A percentile compares a stretch with the other conserved stretches of the same genome.
Conservation (phyloP, 2,797 vertebrate genomes). For the Sebastes itinus region DNA sequence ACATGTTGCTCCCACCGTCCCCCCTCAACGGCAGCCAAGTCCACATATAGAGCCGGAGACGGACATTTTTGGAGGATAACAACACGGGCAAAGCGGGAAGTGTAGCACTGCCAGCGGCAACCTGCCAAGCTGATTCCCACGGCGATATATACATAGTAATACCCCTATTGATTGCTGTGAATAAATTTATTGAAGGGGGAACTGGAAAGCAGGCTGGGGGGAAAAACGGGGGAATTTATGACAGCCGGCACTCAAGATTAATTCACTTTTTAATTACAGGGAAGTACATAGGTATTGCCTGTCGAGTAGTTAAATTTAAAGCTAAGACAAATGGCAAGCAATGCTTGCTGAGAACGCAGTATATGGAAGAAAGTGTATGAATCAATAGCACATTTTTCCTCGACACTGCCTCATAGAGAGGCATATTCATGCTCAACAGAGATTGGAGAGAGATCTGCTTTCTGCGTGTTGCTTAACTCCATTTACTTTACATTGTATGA, state of each 20-base stretch:
- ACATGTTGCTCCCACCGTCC: conserved; percentile 9
- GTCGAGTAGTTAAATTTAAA: conserved; percentile 67
- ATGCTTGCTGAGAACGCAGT: conserved; percentile 72
- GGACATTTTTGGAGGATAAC: conserved; percentile 43
- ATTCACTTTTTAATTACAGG: conserved; percentile 78
- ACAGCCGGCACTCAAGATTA: conserved; percentile 64
- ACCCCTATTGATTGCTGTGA: conserved; percentile 60
- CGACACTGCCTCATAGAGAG: conserved; percentile 36
- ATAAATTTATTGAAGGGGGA: conserved; percentile 58
- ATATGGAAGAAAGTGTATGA: conserved; percentile 54
- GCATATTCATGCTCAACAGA: conserved; percentile 5
- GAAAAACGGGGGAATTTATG: conserved; percentile 64
- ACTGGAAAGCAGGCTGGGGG: conserved; percentile 23
- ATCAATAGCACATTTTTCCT: conserved; percentile 66
- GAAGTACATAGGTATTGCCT: conserved; percentile 68
- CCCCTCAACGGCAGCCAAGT: conserved; percentile 21
- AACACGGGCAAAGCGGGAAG: conserved; percentile 18
- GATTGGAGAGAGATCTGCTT: conserved; percentile 14
- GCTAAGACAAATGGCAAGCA: conserved; percentile 53
- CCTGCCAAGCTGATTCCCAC: conserved; percentile 51
- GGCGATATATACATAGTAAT: conserved; percentile 63
- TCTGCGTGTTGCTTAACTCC: neutral
- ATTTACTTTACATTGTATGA: conserved; percentile 7
- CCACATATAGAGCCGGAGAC: conserved; percentile 39
- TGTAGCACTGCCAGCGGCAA: conserved; percentile 53